phyloP scores from a whole-genome alignment of 2,113 vertebrate species.

The Microcebus ravelobensis region DNA sequence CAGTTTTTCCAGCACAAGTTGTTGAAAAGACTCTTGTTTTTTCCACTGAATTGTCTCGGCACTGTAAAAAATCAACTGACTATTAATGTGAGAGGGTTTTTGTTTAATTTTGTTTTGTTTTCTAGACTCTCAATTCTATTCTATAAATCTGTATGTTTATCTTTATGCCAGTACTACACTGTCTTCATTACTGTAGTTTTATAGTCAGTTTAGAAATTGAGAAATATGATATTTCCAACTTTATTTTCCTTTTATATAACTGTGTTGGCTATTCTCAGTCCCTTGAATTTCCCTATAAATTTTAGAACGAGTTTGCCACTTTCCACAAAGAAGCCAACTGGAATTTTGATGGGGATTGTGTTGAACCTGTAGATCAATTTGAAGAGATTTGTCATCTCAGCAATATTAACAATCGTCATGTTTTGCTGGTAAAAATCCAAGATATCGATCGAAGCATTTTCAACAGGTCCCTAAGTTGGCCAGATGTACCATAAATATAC shows the following conservation, averaged over 20 bases:
- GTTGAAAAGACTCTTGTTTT: no score
- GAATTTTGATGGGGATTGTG: neutral
- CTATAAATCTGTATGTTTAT: no score
- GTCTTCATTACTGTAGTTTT: no score
- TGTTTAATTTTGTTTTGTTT: neutral
- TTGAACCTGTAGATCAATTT: neutral
- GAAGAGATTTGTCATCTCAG: neutral
- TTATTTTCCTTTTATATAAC: neutral
- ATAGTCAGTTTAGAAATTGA: no score
- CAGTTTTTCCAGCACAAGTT: no score
- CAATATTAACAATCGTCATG: neutral
- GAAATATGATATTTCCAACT: neutral
- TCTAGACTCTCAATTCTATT: neutral
- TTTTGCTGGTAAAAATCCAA: neutral
- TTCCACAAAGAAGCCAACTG: neutral
- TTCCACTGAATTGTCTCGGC: neutral
- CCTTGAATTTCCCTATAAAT: neutral
- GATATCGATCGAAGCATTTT: neutral
- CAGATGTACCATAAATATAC: neutral
- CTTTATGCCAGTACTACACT: no score
- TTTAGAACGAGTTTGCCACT: neutral
- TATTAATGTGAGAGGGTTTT: neutral
- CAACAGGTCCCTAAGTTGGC: neutral
- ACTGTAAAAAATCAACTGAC: neutral
- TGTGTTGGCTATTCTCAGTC: neutral